Percentiles rank a stretch among this genome's conserved stretches.
phyloP scores from a whole-genome alignment of 2,113 vertebrate genomes.

The Paramisgurnus dabryanus region DNA sequence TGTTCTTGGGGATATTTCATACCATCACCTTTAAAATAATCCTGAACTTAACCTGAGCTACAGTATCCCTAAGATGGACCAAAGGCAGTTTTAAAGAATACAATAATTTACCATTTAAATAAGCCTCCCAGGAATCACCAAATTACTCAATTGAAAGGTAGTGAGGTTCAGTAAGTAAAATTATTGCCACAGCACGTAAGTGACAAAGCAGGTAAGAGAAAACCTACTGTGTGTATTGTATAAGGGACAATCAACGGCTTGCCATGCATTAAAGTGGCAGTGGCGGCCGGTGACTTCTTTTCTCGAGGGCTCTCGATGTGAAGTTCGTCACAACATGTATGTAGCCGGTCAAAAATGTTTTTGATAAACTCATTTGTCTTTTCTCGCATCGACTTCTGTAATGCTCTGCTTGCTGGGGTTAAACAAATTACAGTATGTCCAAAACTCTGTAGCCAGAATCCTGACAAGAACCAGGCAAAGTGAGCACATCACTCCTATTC shows the following conservation, averaged over 20 bases:
- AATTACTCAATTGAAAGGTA: slow-evolving; percentile 42
- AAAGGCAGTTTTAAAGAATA: background rate
- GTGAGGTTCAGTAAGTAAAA: slow-evolving; percentile 42
- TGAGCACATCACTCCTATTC: too few species aligned
- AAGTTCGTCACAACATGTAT: too few species aligned
- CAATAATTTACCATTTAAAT: slow-evolving; percentile 24
- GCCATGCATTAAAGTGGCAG: too few species aligned
- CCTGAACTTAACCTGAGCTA: background rate
- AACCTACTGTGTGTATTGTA: slow-evolving; percentile 7
- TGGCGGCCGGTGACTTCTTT: too few species aligned
- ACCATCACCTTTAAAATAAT: slow-evolving; percentile 24
- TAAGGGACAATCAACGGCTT: slow-evolving; percentile 22
- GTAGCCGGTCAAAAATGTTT: too few species aligned
- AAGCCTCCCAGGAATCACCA: slow-evolving; percentile 13
- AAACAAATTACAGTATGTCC: too few species aligned
- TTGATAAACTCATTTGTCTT: too few species aligned
- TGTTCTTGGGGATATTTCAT: slow-evolving; percentile 25
- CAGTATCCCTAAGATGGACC: slow-evolving; percentile 4
- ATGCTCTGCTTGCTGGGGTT: too few species aligned
- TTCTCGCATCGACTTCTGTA: too few species aligned
- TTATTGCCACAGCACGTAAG: slow-evolving; percentile 41
- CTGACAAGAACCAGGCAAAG: too few species aligned
- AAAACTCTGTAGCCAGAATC: too few species aligned
- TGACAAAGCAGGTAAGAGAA: slow-evolving; percentile 14
- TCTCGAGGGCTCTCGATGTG: too few species aligned